Base-by-base conservation (phyloP, 2,888 invertebrate species). In the Coremacera marginata region DNA sequence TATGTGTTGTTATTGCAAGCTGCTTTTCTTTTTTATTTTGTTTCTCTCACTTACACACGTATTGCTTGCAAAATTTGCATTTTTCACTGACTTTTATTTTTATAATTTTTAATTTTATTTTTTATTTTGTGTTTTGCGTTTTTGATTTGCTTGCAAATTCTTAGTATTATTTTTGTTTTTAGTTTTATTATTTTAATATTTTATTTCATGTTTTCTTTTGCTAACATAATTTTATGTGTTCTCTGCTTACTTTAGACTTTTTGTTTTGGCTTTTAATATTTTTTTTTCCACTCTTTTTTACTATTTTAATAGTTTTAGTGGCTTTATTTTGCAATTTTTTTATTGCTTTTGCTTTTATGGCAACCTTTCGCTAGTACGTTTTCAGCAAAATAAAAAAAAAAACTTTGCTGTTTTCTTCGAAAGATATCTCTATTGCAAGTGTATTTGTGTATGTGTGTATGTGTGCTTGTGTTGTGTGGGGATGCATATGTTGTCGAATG, bases 391-490 rank as follows among this genome's bases (percentile, higher is more conserved):
- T 5, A 37, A 37, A 37, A n/a, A n/a, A n/a, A n/a, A n/a, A n/a
- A n/a, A n/a, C n/a, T n/a, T n/a, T 37, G 44, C 44, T 3, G 11
- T 44, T 44, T 44, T 44, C 44, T 44, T 44, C 7, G 14, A 4
- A 44, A 44, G 11, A 44, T 14, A 14, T 44, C 44, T 68, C 37
- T 68, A 37, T 37, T 49, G 31, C 19, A 8, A 16, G 44, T 70
- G 19, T 49, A 7, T 57, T 49, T 70, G 65, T 70, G 52, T 70
- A 5, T 75, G 55, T 57, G 60, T 70, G 51, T 25, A 70, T 65
- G 14, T 60, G 52, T 57, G 55, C 31, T 34, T 31, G n/a, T n/a
- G n/a, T n/a, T 73, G 60, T 49, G 70, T 44, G 52, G 37, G 44
- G n/a, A 51, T 34, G 19, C 11, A 44, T 55, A 44, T 44, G 44